phyloP scores from a whole-genome alignment of 2,888 invertebrate genomes.

The Acronicta leporina region DNA sequence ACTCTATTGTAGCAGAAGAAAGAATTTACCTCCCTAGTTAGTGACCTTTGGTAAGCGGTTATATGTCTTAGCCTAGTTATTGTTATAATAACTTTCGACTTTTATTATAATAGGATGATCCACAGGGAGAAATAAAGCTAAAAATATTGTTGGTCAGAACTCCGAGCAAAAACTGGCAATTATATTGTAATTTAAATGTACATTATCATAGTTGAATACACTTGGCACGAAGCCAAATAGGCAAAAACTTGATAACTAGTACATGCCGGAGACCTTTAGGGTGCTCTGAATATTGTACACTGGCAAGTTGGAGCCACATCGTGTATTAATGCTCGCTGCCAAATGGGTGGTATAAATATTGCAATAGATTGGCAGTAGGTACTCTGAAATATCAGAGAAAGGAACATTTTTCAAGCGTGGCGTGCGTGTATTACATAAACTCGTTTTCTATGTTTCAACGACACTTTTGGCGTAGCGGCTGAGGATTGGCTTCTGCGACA shows the following conservation, averaged over 20 bases:
- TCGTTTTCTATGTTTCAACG: no score
- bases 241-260: conserved; percentile 45
- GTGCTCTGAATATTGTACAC: conserved; percentile 37
- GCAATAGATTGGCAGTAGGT: conserved; percentile 14
- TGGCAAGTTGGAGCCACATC: conserved; percentile 28
- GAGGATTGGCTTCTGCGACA: no score
- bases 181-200: conserved; percentile 36
- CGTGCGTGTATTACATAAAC: conserved; percentile 6
- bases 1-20: no score
- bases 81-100: no score
- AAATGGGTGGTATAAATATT: conserved; percentile 47
- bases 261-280: conserved; percentile 30
- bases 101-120: no score
- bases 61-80: no score
- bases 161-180: conserved; percentile 15
- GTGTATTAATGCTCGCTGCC: conserved; percentile 45
- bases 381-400: conserved; percentile 13
- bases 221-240: conserved; percentile 50
- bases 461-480: no score
- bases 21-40: no score
- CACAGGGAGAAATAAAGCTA: not conserved
- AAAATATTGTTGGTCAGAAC: conserved; percentile 4
- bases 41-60: no score
- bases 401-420: conserved; percentile 30
- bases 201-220: conserved; percentile 25